Base-by-base conservation (phyloP, 2,888 invertebrate species). In the Zelleria hepariella region DNA sequence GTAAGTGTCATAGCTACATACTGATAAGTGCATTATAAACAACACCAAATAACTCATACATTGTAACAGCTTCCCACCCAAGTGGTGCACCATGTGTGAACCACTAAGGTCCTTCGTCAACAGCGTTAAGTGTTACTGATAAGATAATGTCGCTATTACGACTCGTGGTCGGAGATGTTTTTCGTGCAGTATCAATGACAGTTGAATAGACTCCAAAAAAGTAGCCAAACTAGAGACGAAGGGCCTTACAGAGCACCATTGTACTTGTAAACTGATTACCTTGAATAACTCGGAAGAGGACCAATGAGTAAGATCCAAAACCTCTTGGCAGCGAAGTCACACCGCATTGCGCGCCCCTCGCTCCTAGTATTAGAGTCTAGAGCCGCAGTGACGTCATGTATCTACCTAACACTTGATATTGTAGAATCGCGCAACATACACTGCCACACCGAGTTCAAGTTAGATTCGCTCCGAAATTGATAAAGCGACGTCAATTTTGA, bases 1-100 rank as follows among this genome's bases (percentile, higher is more conserved):
- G 18, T 51, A 20, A 51, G 23, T 21, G 21, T 21, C 20, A 6
- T 20, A 51, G 20, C 51, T 51, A 21, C 20, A 6, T 20, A 51
- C 8, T 21, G 18, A 21, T 51, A 51, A 23, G 21, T 51, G 23
- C 51, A 15, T 18, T 20, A 51, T 2, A 51, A 51, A 21, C 21
- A 0, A 54, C n/a, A 7, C 1, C 58, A 73, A 70, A 73, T 72
- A n/a, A n/a, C 80, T 80, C 79, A 82, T 42, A 42, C 32, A 42
- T 10, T 42, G 10, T 42, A 26, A 42, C 32, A 42, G 32, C 15
- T 42, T 15, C 10, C 32, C 0, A 42, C 10, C 32, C 0, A 42
- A 42, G 32, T 42, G 32, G 32, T 32, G 32, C 7, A 5, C 32
- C 32, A 10, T 10, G 32, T 10, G 32, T 5, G 32, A 10, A 2